Percentiles rank a stretch among this genome's conserved stretches.
phyloP scores from a whole-genome alignment of 2,888 invertebrate genomes.

The Lycocerus yunnanus region DNA sequence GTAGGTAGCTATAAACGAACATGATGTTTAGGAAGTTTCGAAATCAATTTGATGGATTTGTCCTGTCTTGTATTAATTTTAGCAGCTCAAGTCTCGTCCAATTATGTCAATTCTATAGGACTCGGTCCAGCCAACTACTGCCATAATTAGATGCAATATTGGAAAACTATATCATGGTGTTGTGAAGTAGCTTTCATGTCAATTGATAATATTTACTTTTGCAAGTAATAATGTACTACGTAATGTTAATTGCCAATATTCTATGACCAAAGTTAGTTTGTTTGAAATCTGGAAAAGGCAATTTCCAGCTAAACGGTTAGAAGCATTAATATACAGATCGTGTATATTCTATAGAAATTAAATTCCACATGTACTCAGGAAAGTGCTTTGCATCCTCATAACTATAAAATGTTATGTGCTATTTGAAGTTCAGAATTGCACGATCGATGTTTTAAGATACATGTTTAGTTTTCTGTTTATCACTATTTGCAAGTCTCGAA shows the following conservation, averaged over 20 bases:
- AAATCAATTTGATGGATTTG: neutral
- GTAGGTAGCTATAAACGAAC: neutral
- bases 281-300: neutral
- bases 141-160: no score
- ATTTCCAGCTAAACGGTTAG: neutral
- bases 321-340: neutral
- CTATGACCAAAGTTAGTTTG: neutral
- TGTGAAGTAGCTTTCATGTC: neutral
- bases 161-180: no score
- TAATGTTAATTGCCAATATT: neutral
- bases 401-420: neutral
- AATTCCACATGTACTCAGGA: neutral
- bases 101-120: no score
- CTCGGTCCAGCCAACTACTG: no score
- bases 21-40: neutral
- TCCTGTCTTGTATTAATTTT: neutral
- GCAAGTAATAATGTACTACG: neutral
- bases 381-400: neutral
- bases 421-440: neutral
- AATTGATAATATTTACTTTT: neutral
- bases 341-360: neutral
- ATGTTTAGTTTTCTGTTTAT: no score
- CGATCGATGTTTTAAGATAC: neutral
- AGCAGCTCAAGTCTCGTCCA: neutral
- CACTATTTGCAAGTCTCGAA: neutral